phyloP scores from a whole-genome alignment of 2,797 vertebrate species.

The Enteromius radiatus region DNA sequence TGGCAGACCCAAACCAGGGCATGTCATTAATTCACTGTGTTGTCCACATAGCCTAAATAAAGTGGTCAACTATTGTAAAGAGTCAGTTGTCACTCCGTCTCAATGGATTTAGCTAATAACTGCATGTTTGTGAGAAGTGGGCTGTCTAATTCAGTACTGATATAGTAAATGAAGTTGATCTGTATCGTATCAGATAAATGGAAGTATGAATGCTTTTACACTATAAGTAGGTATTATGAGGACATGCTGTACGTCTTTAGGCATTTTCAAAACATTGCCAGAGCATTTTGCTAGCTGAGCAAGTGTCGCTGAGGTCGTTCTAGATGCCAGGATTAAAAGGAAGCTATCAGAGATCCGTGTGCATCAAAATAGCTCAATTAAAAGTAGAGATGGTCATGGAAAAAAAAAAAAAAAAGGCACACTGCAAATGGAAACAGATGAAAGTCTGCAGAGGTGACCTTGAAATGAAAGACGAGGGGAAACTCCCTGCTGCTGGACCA shows the following conservation, averaged over 20 bases:
- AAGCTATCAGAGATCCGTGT: constrained; percentile 43
- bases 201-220: constrained; percentile 6
- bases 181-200: not conserved
- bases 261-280: constrained; percentile 32
- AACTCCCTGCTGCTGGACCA: not conserved
- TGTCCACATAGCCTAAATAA: constrained; percentile 74
- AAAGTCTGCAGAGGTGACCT: constrained; percentile 48
- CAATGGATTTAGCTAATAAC: constrained; percentile 38
- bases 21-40: constrained; percentile 72
- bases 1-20: constrained; percentile 53
- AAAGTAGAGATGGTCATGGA: constrained; percentile 71
- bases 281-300: constrained; percentile 27
- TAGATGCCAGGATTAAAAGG: constrained; percentile 52
- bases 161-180: not conserved
- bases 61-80: constrained; percentile 56
- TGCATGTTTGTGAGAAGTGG: constrained; percentile 22
- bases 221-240: not conserved
- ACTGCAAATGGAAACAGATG: constrained; percentile 47
- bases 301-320: constrained; percentile 42
- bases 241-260: not conserved
- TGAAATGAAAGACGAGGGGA: constrained; percentile 34
- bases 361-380: constrained; percentile 78
- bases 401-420: constrained; percentile 70
- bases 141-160: not conserved
- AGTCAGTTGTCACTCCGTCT: constrained; percentile 65